Conservation (phyloP, 1,140 invertebrate genomes). For the Heliconius hermathena region DNA sequence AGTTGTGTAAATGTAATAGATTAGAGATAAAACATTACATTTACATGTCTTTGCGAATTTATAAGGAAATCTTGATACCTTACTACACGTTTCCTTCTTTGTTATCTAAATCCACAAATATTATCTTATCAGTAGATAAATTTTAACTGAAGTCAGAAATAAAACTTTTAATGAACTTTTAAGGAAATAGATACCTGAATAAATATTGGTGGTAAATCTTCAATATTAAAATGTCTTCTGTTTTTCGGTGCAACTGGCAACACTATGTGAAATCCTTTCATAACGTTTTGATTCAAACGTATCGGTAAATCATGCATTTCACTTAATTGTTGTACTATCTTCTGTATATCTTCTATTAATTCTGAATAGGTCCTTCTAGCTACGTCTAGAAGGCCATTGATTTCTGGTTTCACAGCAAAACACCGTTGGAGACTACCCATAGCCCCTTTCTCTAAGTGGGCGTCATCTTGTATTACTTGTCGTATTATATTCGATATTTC, state of each 20-base stretch:
- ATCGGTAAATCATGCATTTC: constrained; percentile 86
- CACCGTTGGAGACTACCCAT: constrained; percentile 90
- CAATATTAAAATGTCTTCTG: constrained; percentile 75
- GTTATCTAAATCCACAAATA: too few species aligned
- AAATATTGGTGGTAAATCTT: constrained; percentile 85
- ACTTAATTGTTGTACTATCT: constrained; percentile 84
- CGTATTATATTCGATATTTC: constrained; percentile 85
- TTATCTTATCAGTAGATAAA: too few species aligned
- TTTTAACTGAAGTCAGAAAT: too few species aligned
- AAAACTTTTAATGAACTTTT: too few species aligned
- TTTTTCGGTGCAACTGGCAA: constrained; percentile 79
- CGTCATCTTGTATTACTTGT: constrained; percentile 88
- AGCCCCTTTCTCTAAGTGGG: constrained; percentile 83
- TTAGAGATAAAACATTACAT: too few species aligned
- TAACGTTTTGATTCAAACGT: constrained; percentile 84
- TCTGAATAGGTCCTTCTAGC: constrained; percentile 90
- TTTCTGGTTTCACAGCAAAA: constrained; percentile 90
- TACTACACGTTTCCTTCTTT: too few species aligned
- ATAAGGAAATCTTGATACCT: too few species aligned
- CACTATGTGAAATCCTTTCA: constrained; percentile 90
- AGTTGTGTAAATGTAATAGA: too few species aligned
- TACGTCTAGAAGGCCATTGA: constrained; percentile 89
- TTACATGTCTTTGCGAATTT: too few species aligned
- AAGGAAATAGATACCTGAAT: constrained; percentile 81
- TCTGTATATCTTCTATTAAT: constrained; percentile 89